A percentile compares a stretch with the other conserved stretches of the same genome.
Evolutionary conservation across 2,797 vertebrate species (phyloP).

Genomic region (Chloroceryle inda): DNA sequence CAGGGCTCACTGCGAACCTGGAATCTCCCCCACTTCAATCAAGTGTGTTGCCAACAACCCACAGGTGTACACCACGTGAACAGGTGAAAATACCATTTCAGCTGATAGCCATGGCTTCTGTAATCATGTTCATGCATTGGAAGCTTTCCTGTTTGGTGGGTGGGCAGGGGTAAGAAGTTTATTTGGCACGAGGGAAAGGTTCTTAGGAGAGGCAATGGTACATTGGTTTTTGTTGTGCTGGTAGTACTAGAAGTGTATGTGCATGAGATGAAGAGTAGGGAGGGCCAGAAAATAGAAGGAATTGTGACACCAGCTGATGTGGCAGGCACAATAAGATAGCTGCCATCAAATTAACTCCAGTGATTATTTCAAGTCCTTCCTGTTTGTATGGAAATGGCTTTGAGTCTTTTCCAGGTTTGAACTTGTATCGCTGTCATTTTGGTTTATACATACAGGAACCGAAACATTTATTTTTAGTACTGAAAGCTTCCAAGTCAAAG

Average conservation of each 20-base stretch:
- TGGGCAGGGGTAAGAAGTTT: neutral
- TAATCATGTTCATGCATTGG: neutral
- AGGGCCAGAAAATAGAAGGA: neutral
- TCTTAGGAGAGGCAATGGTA: neutral
- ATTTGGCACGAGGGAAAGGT: neutral
- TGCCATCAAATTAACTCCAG: neutral
- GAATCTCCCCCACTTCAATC: conserved; percentile 3
- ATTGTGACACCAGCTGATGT: neutral
- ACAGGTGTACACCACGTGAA: conserved; percentile 10
- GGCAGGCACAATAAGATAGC: neutral
- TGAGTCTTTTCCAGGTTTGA: conserved; percentile 18
- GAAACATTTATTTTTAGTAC: conserved; percentile 17
- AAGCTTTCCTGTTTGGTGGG: neutral
- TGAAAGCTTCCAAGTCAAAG: conserved; percentile 43
- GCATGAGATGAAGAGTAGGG: neutral
- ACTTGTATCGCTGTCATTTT: conserved; percentile 1
- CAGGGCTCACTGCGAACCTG: neutral
- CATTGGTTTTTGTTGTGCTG: neutral
- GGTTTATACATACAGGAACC: neutral
- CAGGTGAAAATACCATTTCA: conserved; percentile 19
- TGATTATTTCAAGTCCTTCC: conserved; percentile 27
- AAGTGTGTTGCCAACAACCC: conserved; percentile 16
- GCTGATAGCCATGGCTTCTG: conserved; percentile 7
- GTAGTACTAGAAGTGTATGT: neutral
- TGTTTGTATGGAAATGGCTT: conserved; percentile 6